A percentile compares a stretch with the other conserved stretches of the same genome.
Conservation (phyloP, 2,888 invertebrate genomes). For the Lumbricus terrestris region DNA sequence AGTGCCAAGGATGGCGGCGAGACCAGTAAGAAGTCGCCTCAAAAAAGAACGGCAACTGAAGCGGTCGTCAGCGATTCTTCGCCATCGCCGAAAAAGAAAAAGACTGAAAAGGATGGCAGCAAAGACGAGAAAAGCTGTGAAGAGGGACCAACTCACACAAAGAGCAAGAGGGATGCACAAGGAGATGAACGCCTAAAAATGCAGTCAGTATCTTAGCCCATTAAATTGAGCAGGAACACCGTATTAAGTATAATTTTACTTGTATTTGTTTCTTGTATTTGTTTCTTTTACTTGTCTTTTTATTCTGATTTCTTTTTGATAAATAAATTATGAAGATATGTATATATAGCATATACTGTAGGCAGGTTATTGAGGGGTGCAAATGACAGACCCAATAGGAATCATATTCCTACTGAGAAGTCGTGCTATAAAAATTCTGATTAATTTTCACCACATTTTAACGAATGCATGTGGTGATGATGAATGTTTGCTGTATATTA, state of each 20-base stretch:
- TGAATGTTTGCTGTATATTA: no score
- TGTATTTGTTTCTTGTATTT: no score
- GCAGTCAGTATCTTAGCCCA: constrained; percentile 33
- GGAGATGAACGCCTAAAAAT: constrained; percentile 37
- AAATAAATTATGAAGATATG: no score
- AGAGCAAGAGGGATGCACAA: constrained; percentile 23
- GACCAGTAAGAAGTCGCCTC: neutral
- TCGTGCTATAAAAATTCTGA: no score
- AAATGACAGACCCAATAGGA: no score
- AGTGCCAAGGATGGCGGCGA: neutral
- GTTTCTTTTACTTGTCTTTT: neutral
- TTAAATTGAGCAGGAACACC: neutral
- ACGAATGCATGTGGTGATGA: no score
- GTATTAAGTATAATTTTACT: no score
- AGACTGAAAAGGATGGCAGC: neutral
- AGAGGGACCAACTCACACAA: neutral
- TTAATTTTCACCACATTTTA: no score
- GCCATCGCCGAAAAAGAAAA: neutral
- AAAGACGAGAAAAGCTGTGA: neutral
- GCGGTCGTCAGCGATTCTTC: neutral
- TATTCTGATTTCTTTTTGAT: neutral
- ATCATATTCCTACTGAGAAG: no score
- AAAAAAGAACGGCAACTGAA: neutral
- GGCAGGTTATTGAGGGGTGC: no score
- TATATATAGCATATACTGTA: no score